Conservation (phyloP, 2,113 vertebrate species). For the Herpetotheres cachinnans region DNA sequence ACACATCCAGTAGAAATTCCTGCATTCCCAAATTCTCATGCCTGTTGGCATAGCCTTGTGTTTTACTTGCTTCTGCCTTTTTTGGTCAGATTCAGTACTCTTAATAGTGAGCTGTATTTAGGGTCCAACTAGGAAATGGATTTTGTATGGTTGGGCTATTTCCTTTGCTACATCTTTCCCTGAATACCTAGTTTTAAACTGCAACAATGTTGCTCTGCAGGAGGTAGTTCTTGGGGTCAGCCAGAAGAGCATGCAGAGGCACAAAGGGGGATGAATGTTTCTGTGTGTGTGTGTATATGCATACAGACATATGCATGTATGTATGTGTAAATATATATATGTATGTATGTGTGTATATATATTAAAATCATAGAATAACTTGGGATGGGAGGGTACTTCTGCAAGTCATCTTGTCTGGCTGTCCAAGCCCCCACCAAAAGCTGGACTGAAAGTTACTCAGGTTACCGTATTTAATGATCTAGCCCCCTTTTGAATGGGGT, state of each 20-base stretch:
- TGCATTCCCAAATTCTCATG: neutral
- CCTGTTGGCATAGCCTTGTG: neutral
- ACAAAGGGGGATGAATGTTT: neutral
- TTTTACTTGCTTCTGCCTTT: neutral
- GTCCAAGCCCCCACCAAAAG: neutral
- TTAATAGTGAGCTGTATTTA: neutral
- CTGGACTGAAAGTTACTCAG: neutral
- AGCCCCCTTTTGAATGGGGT: neutral
- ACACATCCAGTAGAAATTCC: neutral
- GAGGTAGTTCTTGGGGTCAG: neutral
- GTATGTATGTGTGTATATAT: neutral
- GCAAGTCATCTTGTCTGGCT: neutral
- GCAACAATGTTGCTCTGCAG: accelerated
- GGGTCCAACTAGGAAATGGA: neutral
- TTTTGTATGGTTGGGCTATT: neutral
- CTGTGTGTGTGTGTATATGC: neutral
- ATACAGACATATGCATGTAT: neutral
- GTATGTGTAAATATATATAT: accelerated
- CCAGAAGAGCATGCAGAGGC: neutral
- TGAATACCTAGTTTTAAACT: neutral
- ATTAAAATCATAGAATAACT: neutral
- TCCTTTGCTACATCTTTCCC: neutral
- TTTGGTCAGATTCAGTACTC: neutral
- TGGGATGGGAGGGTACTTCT: neutral
- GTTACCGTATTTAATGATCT: neutral